These are phyloP conservation scores for Caenorhabditis angaria DNA, from an alignment of 2,888 invertebrate species.

Conservation along the genomic window DNA sequence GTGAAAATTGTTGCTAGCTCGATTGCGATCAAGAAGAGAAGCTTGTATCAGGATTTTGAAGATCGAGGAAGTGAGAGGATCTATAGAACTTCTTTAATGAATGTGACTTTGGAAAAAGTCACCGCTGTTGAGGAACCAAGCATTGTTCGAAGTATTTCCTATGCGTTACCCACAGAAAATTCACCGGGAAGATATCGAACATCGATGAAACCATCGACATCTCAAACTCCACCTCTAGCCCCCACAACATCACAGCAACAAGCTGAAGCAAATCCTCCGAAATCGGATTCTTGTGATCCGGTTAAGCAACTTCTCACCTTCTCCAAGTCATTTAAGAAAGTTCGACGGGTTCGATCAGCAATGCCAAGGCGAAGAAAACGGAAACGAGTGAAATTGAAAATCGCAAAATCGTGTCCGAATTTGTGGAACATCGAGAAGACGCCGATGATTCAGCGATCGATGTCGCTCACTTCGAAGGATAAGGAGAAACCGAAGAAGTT, in stretches of 20 bases:
- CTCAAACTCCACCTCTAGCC: too few species aligned
- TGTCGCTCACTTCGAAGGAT: slow-evolving; percentile 17
- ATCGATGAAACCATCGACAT: background rate
- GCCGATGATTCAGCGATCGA: slow-evolving; percentile 32
- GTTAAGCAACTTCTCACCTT: slow-evolving; percentile 59
- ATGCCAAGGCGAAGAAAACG: slow-evolving; percentile 51
- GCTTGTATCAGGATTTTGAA: slow-evolving; percentile 21
- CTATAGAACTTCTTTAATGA: slow-evolving; percentile 25
- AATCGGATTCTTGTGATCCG: slow-evolving; percentile 18
- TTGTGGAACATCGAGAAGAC: slow-evolving; percentile 23
- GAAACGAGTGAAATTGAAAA: slow-evolving; percentile 34
- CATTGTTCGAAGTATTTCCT: slow-evolving; percentile 19
- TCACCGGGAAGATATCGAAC: slow-evolving; percentile 5
- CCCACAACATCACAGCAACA: slow-evolving; percentile 10
- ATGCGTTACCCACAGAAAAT: slow-evolving; percentile 9
- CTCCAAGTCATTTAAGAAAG: slow-evolving; percentile 71
- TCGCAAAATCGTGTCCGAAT: slow-evolving; percentile 33
- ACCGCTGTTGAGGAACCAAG: background rate
- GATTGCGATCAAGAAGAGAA: slow-evolving; percentile 16
- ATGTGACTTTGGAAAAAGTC: slow-evolving; percentile 24
- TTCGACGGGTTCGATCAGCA: slow-evolving; percentile 47
- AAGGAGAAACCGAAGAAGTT: slow-evolving; percentile 13
- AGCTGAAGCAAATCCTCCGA: too few species aligned
- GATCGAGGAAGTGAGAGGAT: slow-evolving; percentile 35
- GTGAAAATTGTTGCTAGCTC: background rate